A percentile compares a stretch with the other conserved stretches of the same genome.
These are phyloP conservation scores for Gymnobelideus leadbeateri DNA, from an alignment of 2,113 vertebrate genomes.

Conservation along the genomic window DNA sequence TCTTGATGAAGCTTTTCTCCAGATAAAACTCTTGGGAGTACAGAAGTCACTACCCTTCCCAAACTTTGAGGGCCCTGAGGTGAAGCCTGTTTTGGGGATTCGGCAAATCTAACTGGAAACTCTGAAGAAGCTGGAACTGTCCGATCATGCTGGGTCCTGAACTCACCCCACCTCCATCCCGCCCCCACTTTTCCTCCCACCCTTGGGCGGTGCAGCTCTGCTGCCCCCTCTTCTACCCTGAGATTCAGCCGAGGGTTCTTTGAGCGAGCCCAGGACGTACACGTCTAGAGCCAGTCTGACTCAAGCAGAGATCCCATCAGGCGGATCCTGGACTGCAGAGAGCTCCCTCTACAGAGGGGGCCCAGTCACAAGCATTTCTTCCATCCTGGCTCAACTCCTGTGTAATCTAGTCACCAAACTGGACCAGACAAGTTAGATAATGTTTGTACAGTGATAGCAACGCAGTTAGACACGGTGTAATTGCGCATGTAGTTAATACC, in stretches of 20 bases:
- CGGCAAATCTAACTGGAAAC: neutral
- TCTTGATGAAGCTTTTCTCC: neutral
- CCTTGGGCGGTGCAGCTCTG: neutral
- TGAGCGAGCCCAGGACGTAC: neutral
- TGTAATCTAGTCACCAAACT: neutral
- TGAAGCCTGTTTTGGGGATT: neutral
- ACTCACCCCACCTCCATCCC: neutral
- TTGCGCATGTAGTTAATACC: neutral
- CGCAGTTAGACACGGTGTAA: neutral
- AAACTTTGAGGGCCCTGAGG: neutral
- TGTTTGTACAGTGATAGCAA: neutral
- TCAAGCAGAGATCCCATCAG: neutral
- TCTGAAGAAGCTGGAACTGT: neutral
- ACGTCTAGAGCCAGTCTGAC: neutral
- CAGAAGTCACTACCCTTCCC: neutral
- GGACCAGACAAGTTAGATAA: neutral
- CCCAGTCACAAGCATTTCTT: neutral
- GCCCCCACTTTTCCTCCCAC: neutral
- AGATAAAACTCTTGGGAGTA: neutral
- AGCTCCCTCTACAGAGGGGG: neutral
- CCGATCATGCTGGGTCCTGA: neutral
- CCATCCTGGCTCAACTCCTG: neutral
- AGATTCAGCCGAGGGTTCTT: neutral
- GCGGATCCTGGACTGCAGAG: neutral
- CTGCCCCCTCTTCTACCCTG: neutral